Evolutionary conservation across 2,797 vertebrate species (phyloP).

Genomic region (Cryptoblepharus egeriae): DNA sequence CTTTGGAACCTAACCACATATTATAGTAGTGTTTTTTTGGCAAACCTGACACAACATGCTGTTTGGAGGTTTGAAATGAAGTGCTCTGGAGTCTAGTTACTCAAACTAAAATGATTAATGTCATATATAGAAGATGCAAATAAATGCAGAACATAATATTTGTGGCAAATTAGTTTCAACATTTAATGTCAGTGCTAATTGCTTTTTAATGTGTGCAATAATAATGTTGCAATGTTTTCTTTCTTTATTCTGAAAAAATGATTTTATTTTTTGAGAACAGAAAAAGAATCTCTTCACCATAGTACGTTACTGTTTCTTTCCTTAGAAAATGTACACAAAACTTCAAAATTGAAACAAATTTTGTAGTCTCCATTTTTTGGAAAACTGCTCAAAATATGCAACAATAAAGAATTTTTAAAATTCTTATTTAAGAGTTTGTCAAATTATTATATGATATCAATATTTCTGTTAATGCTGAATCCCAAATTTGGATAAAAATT

Average conservation of each 20-base stretch:
- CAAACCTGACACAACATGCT: conserved; percentile 12
- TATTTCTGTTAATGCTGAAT: too few species aligned
- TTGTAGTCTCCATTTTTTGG: too few species aligned
- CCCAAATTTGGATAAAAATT: too few species aligned
- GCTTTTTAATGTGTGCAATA: conserved; percentile 62
- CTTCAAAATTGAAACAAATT: too few species aligned
- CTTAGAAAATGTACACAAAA: too few species aligned
- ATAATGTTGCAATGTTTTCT: conserved; percentile 44
- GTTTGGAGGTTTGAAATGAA: conserved; percentile 8
- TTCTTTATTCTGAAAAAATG: conserved; percentile 35
- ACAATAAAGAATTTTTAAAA: too few species aligned
- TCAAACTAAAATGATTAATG: conserved; percentile 42
- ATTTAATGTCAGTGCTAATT: conserved; percentile 48
- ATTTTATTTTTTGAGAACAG: not conserved
- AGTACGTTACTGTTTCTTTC: not conserved
- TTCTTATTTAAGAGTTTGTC: too few species aligned
- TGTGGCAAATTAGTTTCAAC: conserved; percentile 49
- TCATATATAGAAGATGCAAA: conserved; percentile 50
- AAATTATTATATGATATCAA: too few species aligned
- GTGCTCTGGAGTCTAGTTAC: conserved; percentile 17
- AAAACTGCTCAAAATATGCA: too few species aligned
- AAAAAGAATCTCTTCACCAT: not conserved
- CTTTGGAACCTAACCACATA: not conserved
- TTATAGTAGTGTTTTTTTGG: not conserved
- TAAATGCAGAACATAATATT: conserved; percentile 36